A percentile compares a stretch with the other conserved stretches of the same genome.
These are phyloP conservation scores for Bujurquina vittata DNA, from an alignment of 2,113 vertebrate species.

Conservation along the genomic window DNA sequence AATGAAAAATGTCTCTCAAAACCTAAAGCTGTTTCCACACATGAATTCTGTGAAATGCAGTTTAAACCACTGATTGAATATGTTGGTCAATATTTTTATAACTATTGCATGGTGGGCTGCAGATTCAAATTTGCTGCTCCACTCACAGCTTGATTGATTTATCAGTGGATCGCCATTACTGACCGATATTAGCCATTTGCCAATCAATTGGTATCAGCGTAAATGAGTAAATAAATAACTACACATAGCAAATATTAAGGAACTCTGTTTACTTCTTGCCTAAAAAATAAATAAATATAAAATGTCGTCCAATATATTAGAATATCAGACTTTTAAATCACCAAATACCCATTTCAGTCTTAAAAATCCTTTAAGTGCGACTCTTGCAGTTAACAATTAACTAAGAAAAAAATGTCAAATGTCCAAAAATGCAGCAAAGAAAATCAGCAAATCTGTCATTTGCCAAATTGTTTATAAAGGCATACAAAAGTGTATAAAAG, in stretches of 20 bases:
- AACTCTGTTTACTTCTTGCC: no score
- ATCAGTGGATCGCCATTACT: not conserved
- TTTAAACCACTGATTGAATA: not conserved
- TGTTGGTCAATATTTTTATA: not conserved
- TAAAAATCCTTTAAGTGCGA: no score
- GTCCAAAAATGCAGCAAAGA: not conserved
- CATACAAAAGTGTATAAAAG: not conserved
- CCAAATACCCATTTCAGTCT: no score
- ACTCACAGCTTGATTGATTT: not conserved
- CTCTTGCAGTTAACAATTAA: not conserved
- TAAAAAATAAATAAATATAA: no score
- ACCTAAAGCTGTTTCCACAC: not conserved
- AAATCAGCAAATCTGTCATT: not conserved
- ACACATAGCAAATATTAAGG: no score
- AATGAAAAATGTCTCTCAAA: slow-evolving; percentile 42
- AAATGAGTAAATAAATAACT: no score
- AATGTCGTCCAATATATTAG: no score
- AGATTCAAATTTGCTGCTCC: not conserved
- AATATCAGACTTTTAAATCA: no score
- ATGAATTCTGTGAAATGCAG: not conserved
- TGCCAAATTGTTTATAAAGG: not conserved
- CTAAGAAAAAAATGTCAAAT: not conserved
- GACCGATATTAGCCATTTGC: not conserved
- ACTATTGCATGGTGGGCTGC: not conserved
- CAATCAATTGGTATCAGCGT: no score